Evolutionary conservation across 2,113 vertebrate genomes (phyloP).

Genomic region (Cranoglanis bouderius): DNA sequence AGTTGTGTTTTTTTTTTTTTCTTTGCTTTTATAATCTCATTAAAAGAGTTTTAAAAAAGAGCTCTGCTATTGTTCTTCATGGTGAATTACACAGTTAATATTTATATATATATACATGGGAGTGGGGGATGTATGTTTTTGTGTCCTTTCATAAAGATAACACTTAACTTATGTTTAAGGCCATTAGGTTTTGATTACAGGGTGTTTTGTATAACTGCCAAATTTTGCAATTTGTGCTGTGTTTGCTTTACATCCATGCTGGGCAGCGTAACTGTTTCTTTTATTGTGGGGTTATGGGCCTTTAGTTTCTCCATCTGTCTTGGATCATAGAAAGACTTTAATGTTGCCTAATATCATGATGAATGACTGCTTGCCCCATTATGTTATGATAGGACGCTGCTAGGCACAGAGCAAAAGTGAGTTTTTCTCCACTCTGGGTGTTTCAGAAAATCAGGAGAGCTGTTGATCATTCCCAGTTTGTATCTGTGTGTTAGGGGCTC

Average conservation of each 20-base stretch:
- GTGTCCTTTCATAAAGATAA: neutral
- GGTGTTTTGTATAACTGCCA: slow-evolving; percentile 13
- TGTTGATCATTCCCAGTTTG: neutral
- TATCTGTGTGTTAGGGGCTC: neutral
- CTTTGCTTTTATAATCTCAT: neutral
- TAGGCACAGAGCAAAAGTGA: neutral
- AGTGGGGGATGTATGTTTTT: slow-evolving; percentile 4
- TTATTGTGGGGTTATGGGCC: neutral
- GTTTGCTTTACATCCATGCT: slow-evolving; percentile 5
- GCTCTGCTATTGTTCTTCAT: neutral
- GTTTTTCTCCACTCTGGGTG: neutral
- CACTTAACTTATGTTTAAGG: slow-evolving; percentile 22
- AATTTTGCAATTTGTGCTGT: neutral
- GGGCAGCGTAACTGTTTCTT: neutral
- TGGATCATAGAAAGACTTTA: slow-evolving; percentile 16
- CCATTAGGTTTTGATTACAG: slow-evolving; percentile 16
- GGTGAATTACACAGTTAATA: neutral
- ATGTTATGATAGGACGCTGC: neutral
- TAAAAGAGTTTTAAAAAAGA: neutral
- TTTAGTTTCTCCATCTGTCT: slow-evolving; percentile 22
- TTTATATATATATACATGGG: neutral
- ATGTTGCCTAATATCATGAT: slow-evolving; percentile 13
- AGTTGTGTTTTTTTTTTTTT: slow-evolving; percentile 8
- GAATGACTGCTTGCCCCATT: slow-evolving; percentile 7
- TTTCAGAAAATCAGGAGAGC: neutral